Evolutionary conservation across 2,113 vertebrate genomes (phyloP).

Genomic region (Sigmodon hispidus): DNA sequence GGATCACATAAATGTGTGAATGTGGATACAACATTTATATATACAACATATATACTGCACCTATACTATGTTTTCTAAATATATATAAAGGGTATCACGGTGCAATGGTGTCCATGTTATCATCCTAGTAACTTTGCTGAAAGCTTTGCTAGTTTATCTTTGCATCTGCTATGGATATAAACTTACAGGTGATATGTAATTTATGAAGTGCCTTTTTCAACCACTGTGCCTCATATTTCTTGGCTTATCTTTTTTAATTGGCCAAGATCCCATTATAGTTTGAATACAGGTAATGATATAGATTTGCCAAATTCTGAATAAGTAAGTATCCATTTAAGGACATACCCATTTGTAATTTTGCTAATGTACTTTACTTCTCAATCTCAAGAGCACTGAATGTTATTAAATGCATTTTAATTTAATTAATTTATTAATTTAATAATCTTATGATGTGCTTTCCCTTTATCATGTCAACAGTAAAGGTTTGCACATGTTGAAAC

Average conservation of each 20-base stretch:
- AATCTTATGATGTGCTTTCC: background rate
- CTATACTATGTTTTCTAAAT: background rate
- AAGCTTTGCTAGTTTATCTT: slow-evolving; percentile 7
- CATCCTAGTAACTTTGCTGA: background rate
- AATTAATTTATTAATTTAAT: too few relatives aligned
- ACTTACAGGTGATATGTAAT: background rate
- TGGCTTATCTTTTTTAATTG: slow-evolving; percentile 17
- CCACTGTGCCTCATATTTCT: background rate
- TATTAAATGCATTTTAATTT: slow-evolving; percentile 17
- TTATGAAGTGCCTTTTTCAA: slow-evolving; percentile 34
- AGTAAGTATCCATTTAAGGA: background rate
- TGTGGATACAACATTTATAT: background rate
- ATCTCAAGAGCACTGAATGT: background rate
- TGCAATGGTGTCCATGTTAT: background rate
- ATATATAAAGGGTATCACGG: background rate
- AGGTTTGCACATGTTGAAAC: slow-evolving; percentile 25
- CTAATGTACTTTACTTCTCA: background rate
- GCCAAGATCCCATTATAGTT: background rate
- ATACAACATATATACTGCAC: background rate
- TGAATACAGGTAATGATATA: slow-evolving; percentile 41
- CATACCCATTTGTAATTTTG: background rate
- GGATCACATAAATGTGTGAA: background rate
- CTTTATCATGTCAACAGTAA: slow-evolving; percentile 1
- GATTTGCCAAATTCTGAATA: slow-evolving; percentile 7
- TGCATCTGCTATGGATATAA: slow-evolving; percentile 1